A percentile compares a stretch with the other conserved stretches of the same genome.
These are phyloP conservation scores for Formica selysi DNA, from an alignment of 1,140 invertebrate genomes.

Conservation along the genomic window DNA sequence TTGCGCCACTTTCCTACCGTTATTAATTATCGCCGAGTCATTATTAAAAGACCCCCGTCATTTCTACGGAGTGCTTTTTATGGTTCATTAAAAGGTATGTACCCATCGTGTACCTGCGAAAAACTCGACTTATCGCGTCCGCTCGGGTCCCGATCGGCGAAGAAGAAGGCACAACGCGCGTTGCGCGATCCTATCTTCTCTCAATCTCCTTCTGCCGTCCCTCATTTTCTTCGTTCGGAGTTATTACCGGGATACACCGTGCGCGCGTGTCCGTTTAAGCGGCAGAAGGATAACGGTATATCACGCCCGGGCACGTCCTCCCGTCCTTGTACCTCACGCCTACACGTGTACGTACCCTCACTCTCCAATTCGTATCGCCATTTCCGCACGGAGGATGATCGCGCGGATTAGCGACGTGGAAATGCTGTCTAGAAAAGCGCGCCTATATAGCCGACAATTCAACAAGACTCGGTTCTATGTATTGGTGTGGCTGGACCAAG, in stretches of 20 bases:
- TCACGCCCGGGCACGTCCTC: conserved; percentile 52
- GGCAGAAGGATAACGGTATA: conserved; percentile 70
- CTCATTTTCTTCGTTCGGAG: conserved; percentile 53
- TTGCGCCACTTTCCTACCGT: conserved; percentile 40
- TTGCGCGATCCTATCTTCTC: conserved; percentile 48
- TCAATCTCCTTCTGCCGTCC: conserved; percentile 50
- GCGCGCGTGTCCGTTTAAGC: conserved; percentile 58
- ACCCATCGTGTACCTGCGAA: conserved; percentile 57
- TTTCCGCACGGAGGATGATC: conserved; percentile 59
- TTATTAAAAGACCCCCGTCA: conserved; percentile 56
- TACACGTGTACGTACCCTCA: conserved; percentile 50
- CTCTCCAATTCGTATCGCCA: conserved; percentile 58
- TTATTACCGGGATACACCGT: conserved; percentile 53
- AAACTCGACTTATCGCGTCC: conserved; percentile 65
- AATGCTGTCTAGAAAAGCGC: conserved; percentile 28
- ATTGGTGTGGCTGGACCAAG: background rate
- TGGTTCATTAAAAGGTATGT: conserved; percentile 62
- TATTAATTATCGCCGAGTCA: conserved; percentile 68
- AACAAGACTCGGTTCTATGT: background rate
- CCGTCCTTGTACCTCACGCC: conserved; percentile 68
- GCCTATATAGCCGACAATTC: background rate
- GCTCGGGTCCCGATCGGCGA: conserved; percentile 57
- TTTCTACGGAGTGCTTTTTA: conserved; percentile 51
- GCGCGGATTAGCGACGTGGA: conserved; percentile 66
- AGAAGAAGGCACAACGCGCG: conserved; percentile 37